Evolutionary conservation across 2,888 invertebrate species (phyloP).

Genomic region (Drosophila nigricruria): DNA sequence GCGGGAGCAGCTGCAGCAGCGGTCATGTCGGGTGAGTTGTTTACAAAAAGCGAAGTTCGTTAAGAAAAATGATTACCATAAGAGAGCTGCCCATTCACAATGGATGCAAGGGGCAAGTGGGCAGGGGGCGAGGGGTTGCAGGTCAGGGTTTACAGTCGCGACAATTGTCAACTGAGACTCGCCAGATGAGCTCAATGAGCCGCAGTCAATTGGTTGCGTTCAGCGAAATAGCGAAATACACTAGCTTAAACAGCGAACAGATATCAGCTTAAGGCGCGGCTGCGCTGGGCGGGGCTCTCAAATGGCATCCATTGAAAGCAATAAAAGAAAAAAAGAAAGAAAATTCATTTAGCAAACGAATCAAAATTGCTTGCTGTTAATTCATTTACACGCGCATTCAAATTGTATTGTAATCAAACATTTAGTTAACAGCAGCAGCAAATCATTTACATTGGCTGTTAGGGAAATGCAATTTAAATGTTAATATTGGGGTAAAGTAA

Average conservation of each 20-base stretch:
- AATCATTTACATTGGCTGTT: neutral
- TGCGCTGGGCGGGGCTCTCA: neutral
- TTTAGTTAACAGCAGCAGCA: neutral
- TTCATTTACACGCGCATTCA: neutral
- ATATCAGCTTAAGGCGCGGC: conserved; percentile 1
- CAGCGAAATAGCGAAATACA: conserved; percentile 8
- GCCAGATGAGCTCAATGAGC: conserved; percentile 50
- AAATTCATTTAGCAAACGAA: neutral
- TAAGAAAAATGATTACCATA: conserved; percentile 27
- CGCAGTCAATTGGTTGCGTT: conserved; percentile 50
- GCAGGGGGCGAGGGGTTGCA: neutral
- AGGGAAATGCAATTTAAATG: neutral
- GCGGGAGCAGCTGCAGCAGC: conserved; percentile 46
- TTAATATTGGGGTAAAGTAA: neutral
- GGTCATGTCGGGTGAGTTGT: conserved; percentile 78
- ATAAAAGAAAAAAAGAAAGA: conserved; percentile 3
- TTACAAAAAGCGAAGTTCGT: conserved; percentile 36
- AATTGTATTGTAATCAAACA: neutral
- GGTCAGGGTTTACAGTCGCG: conserved; percentile 9
- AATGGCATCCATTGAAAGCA: conserved; percentile 2
- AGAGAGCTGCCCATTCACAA: conserved; percentile 60
- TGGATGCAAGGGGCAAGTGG: conserved; percentile 56
- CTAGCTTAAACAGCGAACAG: conserved; percentile 7
- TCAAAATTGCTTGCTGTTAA: neutral
- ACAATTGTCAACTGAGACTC: conserved; percentile 20